Evolutionary conservation across 2,888 invertebrate species (phyloP), one percentile per base, ranked within the genome.

Genomic region (Acronicta alni): DNA sequence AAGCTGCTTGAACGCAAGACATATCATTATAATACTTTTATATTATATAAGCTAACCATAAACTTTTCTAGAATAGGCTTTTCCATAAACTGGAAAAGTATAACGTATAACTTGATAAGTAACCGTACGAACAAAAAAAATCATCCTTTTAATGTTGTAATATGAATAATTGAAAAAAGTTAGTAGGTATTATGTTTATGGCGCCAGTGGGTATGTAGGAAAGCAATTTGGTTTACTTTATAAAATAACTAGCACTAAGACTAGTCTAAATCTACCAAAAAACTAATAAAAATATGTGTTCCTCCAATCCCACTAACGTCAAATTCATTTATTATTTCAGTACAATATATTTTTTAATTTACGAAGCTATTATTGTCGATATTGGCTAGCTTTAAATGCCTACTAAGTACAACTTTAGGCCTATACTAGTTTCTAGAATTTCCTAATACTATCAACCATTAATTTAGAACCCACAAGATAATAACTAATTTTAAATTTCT

Each of bases 401-500:
- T 66, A 54, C 39, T 74, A 77, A 74, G 76, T 75, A 75, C 67
- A 54, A 56, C 7, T 46, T 72, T 56, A 67, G 62, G 59, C 61
- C 63, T 65, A 60, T 38, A 8, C 35, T 59, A 47, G 4, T 8
- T 43, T 49, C 57, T 63, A 67, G 7, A 57, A 55, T 41, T 1
- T 41, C 32, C 42, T 41, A 55, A 39, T 17, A 45, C 41, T 49
- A 51, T 41, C 9, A 64, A 64, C 39, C 35, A 42, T 17, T 45
- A 35, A n/a, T 60, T 15, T 14, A 9, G 23, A 66, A 53, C 23
- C 18, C 9, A 43, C 5, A 42, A 18, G 18, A 49, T n/a, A 12
- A 1, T 3, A 30, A 38, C 47, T 43, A 58, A 41, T 15, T 53
- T 48, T 18, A 16, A 18, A 44, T 0, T 23, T 18, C 37, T 66